phyloP scores from a whole-genome alignment of 2,113 vertebrate species.

The Nibea coibor region DNA sequence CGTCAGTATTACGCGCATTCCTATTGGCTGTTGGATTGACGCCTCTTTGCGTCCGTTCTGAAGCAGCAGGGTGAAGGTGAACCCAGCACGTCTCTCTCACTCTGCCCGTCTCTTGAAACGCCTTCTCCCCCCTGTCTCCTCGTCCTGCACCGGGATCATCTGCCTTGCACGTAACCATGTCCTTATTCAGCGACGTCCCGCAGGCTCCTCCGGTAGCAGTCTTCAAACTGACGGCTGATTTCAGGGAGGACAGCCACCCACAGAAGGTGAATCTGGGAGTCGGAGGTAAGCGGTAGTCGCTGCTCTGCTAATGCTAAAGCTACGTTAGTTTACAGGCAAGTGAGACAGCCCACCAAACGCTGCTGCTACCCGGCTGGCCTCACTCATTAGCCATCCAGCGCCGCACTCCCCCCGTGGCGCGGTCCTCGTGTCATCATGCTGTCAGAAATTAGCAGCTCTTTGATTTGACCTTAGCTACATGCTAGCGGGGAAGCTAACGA shows the following conservation, averaged over 20 bases:
- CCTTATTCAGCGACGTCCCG: conserved; percentile 90
- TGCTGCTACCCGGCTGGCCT: neutral
- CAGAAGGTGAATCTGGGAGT: conserved; percentile 96
- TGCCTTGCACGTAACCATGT: conserved; percentile 65
- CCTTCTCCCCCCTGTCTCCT: neutral
- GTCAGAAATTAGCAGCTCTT: neutral
- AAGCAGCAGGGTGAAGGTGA: conserved; percentile 70
- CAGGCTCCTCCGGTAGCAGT: conserved; percentile 90
- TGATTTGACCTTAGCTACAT: conserved; percentile 61
- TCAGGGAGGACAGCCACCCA: conserved; percentile 88
- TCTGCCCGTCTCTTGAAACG: neutral
- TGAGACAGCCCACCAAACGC: neutral
- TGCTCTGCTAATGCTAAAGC: conserved; percentile 20
- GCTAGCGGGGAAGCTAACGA: conserved; percentile 53
- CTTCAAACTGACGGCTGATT: conserved; percentile 94
- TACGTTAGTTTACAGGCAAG: neutral
- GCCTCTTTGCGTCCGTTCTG: neutral
- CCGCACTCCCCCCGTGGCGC: too few relatives aligned
- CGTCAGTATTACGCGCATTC: conserved; percentile 8
- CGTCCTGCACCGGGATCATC: conserved; percentile 1
- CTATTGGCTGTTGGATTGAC: conserved; percentile 55
- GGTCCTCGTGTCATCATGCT: neutral
- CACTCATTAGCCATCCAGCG: neutral
- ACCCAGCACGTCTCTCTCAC: conserved; percentile 2
- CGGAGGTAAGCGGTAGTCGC: conserved; percentile 87